Percentiles rank a stretch among this genome's conserved stretches.
These are phyloP conservation scores for Falco biarmicus DNA, from an alignment of 2,797 vertebrate genomes.

Conservation along the genomic window DNA sequence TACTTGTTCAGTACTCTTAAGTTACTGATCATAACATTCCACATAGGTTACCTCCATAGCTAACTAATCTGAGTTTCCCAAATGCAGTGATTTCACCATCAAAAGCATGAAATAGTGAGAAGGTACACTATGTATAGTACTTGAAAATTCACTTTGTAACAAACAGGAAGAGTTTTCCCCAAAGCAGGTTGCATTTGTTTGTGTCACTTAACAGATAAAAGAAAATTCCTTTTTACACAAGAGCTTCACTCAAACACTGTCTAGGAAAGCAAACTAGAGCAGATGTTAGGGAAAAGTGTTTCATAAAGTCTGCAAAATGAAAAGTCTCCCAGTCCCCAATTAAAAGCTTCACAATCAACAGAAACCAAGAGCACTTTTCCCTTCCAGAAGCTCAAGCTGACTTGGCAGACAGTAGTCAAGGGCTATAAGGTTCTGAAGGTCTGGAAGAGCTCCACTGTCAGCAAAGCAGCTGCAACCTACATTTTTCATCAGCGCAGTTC, in stretches of 20 bases:
- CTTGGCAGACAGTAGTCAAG: background rate
- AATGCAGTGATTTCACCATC: background rate
- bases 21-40: background rate
- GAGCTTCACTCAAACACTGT: background rate
- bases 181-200: background rate
- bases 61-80: background rate
- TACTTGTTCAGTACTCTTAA: background rate
- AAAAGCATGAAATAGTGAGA: background rate
- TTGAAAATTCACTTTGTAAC: background rate
- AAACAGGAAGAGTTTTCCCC: background rate
- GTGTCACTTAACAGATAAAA: background rate
- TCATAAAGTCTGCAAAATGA: background rate
- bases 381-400: background rate
- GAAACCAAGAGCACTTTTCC: background rate
- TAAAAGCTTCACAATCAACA: background rate
- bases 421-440: background rate
- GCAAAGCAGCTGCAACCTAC: background rate
- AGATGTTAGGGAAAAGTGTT: background rate
- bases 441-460: background rate
- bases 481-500: background rate
- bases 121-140: background rate
- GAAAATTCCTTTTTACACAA: background rate
- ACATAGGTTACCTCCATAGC: background rate
- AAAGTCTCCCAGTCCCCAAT: background rate
- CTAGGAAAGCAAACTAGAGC: background rate